Evolutionary conservation across 2,888 invertebrate genomes (phyloP), one percentile per base, ranked within the genome.

Genomic region (Diaprepes abbreviatus): DNA sequence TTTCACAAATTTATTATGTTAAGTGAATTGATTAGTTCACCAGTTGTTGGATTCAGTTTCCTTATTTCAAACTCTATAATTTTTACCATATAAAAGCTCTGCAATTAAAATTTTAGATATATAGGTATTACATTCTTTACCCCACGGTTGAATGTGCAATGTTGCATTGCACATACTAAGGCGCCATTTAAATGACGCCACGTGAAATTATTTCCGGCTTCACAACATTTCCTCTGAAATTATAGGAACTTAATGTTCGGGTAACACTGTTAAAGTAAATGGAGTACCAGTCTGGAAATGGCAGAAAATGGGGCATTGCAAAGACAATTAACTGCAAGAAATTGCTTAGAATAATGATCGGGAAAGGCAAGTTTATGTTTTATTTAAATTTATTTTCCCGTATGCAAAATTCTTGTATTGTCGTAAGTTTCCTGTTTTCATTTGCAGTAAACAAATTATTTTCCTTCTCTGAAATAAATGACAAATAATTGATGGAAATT

Each of bases 221-320:
- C 17, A 38, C 28, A 50, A 52, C 24, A 54, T 63, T 63, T 52
- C 50, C 35, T 54, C 40, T 52, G 28, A 54, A 63, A 63, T 63
- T 63, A 36, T 28, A 31, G 28, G 54, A 43, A 63, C 54, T 63
- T 63, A 21, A 63, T 63, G 35, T n/a, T 52, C 54, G 17, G 19
- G 31, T 62, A 19, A 45, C 50, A 62, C 48, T 36, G 50, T 48
- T 62, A 35, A 33, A 45, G 59, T 33, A 59, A 62, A 62, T 62
- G 35, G 48, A 45, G 10, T 45, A 45, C 16, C 33, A 21, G 12
- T 14, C 36, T 35, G 35, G 33, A 62, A 45, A 50, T 28, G 45
- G 28, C 62, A 19, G 62, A 62, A 62, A 48, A 62, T 35, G 33
- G 24, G 14, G 24, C 9, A 50, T 43, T 50, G 19, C 35, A 31